Base-by-base conservation (phyloP, 2,113 vertebrate species). In the Euleptes europaea region DNA sequence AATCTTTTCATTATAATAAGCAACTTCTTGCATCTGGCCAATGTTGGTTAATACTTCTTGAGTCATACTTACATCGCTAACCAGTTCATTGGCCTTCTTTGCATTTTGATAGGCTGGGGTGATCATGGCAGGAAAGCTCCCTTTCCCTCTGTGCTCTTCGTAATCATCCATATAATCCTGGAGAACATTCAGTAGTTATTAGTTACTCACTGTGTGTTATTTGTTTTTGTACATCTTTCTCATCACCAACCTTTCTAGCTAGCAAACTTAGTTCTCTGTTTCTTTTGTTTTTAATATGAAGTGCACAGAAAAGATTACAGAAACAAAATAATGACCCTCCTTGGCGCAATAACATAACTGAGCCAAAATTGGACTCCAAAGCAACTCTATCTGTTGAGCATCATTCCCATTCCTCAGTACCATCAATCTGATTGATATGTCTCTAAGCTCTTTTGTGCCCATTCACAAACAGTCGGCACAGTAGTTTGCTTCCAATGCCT, bases 81-180 rank as follows among this genome's bases (percentile, higher is more conserved):
- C 97, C 95, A 97, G 96, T 92, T 98, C 98, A 31, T 94, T 95
- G 0, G 99, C 99, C 92, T 96, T 98, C 95, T 98, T 99, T 84
- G 98, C 98, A 84, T 97, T 96, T 91, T 97, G 95, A 93, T 99
- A 99, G 78, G 97, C 98, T 42, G 98, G 99, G 40, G 98, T 99
- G 86, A 98, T 96, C 95, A 99, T 97, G 38, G 98, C 99, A 63
- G 99, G 98, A 91, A 98, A 99, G 88, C 98, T 99, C 31, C 98
- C 98, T 95, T 99, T 99, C 1, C 98, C 98, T 92, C 93, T 97
- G 87, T 89, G 97, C 88, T 97, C 97, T 90, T 97, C 97, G 79
- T 97, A 98, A 75, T 97, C 96, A 83, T 98, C 98, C 42, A 94
- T 94, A 92, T 97, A 98, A 80, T 96, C 97, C 98, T 99, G 90